Evolutionary conservation across 1,140 invertebrate species (phyloP).

Genomic region (Hypothenemus hampei): DNA sequence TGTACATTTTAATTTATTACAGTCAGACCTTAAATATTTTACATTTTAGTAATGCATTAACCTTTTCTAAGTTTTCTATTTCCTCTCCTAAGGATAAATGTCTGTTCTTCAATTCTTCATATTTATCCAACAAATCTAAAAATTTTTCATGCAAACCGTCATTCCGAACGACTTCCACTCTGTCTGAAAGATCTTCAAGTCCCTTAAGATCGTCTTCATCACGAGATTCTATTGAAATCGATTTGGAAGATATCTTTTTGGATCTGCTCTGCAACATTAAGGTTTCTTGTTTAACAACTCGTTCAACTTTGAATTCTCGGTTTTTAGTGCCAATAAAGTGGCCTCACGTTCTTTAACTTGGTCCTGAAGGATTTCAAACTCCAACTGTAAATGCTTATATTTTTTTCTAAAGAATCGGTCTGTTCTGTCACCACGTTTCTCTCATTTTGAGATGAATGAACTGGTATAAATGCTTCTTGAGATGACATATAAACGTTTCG

Average conservation of each 20-base stretch:
- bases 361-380: conserved; percentile 11
- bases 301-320: conserved; percentile 2
- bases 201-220: background rate
- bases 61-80: conserved; percentile 1
- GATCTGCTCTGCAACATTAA: background rate
- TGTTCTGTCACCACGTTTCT: background rate
- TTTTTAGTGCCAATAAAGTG: conserved; percentile 1
- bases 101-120: conserved; percentile 5
- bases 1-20: background rate
- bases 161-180: background rate
- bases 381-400: conserved; percentile 10
- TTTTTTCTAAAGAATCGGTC: background rate
- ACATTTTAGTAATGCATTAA: conserved; percentile 9
- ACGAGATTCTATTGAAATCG: background rate
- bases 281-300: background rate
- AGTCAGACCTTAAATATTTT: background rate
- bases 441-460: background rate
- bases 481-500: conserved; percentile 1
- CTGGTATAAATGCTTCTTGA: background rate
- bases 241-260: background rate
- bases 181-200: background rate
- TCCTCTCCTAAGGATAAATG: background rate
- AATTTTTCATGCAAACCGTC: background rate
- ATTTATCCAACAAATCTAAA: background rate
- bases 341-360: conserved; percentile 1